phyloP scores from a whole-genome alignment of 2,797 vertebrate species.

The Pachyuromys duprasi region DNA sequence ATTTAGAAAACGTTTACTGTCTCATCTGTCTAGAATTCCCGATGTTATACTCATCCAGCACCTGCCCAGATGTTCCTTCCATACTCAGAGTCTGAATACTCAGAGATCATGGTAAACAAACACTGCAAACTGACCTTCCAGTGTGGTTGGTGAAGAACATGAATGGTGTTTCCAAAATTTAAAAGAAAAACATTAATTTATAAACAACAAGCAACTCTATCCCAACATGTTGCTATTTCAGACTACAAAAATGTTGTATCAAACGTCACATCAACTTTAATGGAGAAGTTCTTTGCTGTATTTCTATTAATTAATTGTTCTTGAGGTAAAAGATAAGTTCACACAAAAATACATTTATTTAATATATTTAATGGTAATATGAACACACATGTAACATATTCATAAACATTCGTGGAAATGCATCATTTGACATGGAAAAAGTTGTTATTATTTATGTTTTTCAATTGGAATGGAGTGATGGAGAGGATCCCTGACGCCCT shows the following conservation, averaged over 20 bases:
- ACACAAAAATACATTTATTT: not conserved
- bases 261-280: not conserved
- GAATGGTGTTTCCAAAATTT: not conserved
- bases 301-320: conserved; percentile 31
- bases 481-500: too few species aligned
- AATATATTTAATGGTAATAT: not conserved
- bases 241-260: not conserved
- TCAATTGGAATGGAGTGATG: not conserved
- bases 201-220: not conserved
- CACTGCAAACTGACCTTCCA: not conserved
- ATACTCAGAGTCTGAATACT: not conserved
- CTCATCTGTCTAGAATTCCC: not conserved
- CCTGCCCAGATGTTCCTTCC: not conserved
- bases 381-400: not conserved
- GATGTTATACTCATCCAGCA: not conserved
- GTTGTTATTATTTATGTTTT: not conserved
- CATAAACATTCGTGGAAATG: not conserved
- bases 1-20: not conserved
- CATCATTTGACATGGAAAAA: not conserved
- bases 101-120: not conserved
- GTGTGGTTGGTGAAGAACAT: not conserved
- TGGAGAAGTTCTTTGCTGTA: not conserved
- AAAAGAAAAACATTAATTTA: not conserved
- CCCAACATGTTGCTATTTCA: not conserved
- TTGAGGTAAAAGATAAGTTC: not conserved